Percentiles rank a stretch among this genome's conserved stretches.
Evolutionary conservation across 2,888 invertebrate species (phyloP).

Genomic region (Cenopis cana): DNA sequence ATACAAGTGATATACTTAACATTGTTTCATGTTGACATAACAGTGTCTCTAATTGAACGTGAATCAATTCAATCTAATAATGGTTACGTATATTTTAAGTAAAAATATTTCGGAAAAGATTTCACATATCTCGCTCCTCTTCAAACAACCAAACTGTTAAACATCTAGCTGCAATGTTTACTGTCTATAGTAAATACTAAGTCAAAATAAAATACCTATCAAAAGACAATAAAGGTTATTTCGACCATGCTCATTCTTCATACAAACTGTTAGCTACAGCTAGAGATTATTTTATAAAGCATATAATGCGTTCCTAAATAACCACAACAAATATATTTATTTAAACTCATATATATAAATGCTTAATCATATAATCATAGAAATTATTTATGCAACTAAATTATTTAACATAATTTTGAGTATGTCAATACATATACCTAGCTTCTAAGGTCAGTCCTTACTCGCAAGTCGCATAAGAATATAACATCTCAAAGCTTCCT

Average conservation of each 20-base stretch:
- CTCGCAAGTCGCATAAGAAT: constrained; percentile 72
- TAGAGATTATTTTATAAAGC: constrained; percentile 38
- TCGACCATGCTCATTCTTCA: constrained; percentile 12
- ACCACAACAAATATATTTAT: constrained; percentile 47
- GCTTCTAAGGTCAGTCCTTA: constrained; percentile 77
- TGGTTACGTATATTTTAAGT: neutral
- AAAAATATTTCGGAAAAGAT: neutral
- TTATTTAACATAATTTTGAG: constrained; percentile 58
- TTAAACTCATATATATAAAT: constrained; percentile 54
- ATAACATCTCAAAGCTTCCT: constrained; percentile 68
- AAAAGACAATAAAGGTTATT: constrained; percentile 23
- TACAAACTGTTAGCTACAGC: constrained; percentile 39
- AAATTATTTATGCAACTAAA: constrained; percentile 61
- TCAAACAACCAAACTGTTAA: constrained; percentile 26
- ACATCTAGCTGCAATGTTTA: constrained; percentile 30
- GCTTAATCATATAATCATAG: constrained; percentile 55
- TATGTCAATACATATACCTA: constrained; percentile 65
- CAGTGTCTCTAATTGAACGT: neutral
- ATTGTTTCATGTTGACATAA: neutral
- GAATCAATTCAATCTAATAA: neutral
- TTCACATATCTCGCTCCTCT: constrained; percentile 14
- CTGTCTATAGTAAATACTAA: constrained; percentile 31
- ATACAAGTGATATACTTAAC: too few species aligned
- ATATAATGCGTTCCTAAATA: constrained; percentile 39
- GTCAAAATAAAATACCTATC: constrained; percentile 29